Conservation (phyloP, 2,797 vertebrate genomes). For the Chelon labrosus region DNA sequence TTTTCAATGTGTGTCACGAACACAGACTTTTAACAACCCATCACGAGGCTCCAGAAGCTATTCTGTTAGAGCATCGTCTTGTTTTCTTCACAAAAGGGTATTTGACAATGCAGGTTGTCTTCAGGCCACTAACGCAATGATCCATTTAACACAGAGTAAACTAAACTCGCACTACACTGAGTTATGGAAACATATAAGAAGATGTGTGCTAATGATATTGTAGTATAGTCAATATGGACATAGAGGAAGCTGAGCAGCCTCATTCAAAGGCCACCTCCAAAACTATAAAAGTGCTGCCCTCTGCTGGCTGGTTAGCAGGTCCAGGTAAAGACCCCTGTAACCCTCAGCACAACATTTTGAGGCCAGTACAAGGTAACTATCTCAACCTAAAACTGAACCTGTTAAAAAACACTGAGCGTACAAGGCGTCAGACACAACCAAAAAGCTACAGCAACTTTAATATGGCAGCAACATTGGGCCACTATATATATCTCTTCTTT, state of each 20-base stretch:
- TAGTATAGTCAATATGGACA: too few relatives aligned
- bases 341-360: background rate
- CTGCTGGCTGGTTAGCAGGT: slow-evolving; percentile 63
- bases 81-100: background rate
- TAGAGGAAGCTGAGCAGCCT: background rate
- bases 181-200: background rate
- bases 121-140: background rate
- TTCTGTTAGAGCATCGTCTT: slow-evolving; percentile 19
- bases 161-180: background rate
- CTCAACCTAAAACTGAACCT: too few relatives aligned
- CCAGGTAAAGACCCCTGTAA: background rate
- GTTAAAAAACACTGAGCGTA: too few relatives aligned
- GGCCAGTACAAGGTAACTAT: too few relatives aligned
- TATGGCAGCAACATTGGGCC: too few relatives aligned
- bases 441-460: background rate
- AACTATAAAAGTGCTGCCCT: slow-evolving; percentile 67
- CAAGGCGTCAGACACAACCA: background rate
- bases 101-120: slow-evolving; percentile 1
- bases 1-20: too few relatives aligned
- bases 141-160: slow-evolving; percentile 6
- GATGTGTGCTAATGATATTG: background rate
- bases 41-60: background rate
- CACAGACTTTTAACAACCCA: too few relatives aligned
- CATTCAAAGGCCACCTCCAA: slow-evolving; percentile 17
- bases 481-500: too few relatives aligned